These are phyloP conservation scores for Venturia canescens DNA, from an alignment of 1,140 invertebrate species.

Conservation along the genomic window DNA sequence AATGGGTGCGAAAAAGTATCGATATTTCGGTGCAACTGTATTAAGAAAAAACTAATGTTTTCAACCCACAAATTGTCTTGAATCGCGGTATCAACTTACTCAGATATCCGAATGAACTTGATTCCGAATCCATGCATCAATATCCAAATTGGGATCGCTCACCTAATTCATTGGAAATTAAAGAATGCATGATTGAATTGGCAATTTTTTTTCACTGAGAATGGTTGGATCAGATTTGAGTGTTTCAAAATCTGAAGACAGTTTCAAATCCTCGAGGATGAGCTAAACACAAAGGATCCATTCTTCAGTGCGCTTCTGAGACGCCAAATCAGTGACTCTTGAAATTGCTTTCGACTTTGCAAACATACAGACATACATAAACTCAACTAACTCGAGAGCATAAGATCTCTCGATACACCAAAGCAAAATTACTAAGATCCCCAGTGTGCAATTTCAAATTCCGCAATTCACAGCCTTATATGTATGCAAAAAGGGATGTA, in stretches of 20 bases:
- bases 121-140: too few relatives aligned
- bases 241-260: too few relatives aligned
- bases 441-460: not conserved
- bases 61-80: too few relatives aligned
- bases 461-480: not conserved
- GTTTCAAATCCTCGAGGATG: too few relatives aligned
- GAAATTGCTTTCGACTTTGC: slow-evolving; percentile 43
- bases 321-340: slow-evolving; percentile 46
- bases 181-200: too few relatives aligned
- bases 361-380: not conserved
- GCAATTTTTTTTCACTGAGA: not conserved
- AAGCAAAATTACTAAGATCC: slow-evolving; percentile 2
- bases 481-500: not conserved
- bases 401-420: not conserved
- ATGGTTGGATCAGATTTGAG: not conserved
- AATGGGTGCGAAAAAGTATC: too few relatives aligned
- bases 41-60: too few relatives aligned
- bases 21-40: too few relatives aligned
- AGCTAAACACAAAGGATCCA: slow-evolving; percentile 34
- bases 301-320: not conserved
- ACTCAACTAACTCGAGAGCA: not conserved
- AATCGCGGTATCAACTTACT: too few relatives aligned
- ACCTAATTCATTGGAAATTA: too few relatives aligned
- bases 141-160: too few relatives aligned
- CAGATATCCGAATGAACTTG: too few relatives aligned